Evolutionary conservation across 53 echinoderm and acorn worm genomes (phyloP).

Genomic region (Temnopleurus reevesii): DNA sequence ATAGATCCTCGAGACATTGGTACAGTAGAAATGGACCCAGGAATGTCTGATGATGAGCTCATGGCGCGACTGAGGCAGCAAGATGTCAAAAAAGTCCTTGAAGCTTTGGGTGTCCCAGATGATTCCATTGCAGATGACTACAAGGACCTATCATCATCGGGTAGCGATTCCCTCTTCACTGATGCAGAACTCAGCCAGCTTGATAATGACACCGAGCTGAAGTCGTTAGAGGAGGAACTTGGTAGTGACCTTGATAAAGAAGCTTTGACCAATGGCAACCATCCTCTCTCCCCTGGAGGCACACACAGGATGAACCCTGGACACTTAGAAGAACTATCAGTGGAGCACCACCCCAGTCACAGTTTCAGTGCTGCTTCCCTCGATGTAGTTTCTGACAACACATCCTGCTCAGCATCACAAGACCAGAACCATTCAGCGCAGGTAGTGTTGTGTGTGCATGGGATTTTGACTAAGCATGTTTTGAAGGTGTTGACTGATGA

Average conservation of each 20-base stretch:
- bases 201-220: conserved; percentile 68
- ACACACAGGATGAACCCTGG: not conserved
- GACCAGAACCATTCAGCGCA: not conserved
- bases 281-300: conserved; percentile 25
- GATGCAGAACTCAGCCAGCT: conserved; percentile 55
- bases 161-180: conserved; percentile 69
- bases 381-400: not conserved
- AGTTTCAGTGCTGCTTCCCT: conserved; percentile 41
- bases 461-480: conserved; percentile 57
- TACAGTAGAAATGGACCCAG: conserved; percentile 23
- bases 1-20: conserved; percentile 8
- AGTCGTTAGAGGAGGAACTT: conserved; percentile 63
- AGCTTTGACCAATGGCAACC: conserved; percentile 45
- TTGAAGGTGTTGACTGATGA: conserved; percentile 42
- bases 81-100: conserved; percentile 74
- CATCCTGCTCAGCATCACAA: not conserved
- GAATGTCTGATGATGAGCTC: conserved; percentile 64
- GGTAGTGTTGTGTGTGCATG: conserved; percentile 60
- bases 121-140: conserved; percentile 63
- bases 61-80: conserved; percentile 68
- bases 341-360: conserved; percentile 12
- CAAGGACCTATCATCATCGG: conserved; percentile 59
- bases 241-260: conserved; percentile 48
- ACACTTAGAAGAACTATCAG: not conserved
- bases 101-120: conserved; percentile 78